Evolutionary conservation across 2,113 vertebrate species (phyloP).

Genomic region (Anarhynchus alexandrinus): DNA sequence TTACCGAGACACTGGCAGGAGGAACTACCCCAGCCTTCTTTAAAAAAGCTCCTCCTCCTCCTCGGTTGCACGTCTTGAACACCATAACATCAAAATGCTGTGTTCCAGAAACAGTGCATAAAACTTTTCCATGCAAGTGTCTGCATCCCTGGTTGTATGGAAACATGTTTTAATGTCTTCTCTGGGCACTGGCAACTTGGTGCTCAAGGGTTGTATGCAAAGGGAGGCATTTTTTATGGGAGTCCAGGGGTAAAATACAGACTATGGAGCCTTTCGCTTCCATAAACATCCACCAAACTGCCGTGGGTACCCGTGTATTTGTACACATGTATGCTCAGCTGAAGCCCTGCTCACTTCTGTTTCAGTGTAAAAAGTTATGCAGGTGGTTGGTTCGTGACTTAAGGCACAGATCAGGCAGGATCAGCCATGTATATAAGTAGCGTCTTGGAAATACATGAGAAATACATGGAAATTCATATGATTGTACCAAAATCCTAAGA

Average conservation of each 20-base stretch:
- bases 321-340: background rate
- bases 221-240: background rate
- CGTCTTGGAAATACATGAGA: background rate
- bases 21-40: background rate
- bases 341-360: background rate
- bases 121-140: fast-evolving
- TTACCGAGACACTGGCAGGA: background rate
- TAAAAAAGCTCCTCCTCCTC: background rate
- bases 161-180: background rate
- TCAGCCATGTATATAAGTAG: fast-evolving
- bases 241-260: background rate
- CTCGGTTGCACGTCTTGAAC: fast-evolving
- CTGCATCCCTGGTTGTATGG: background rate
- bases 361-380: background rate
- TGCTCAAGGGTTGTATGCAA: background rate
- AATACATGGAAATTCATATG: background rate
- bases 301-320: background rate
- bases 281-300: background rate
- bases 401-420: background rate
- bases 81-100: fast-evolving
- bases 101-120: fast-evolving
- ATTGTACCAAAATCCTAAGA: background rate
- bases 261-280: fast-evolving
- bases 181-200: background rate
- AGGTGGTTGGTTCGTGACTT: background rate